Base-by-base conservation (phyloP, 2,113 vertebrate species). In the Laticauda colubrina region DNA sequence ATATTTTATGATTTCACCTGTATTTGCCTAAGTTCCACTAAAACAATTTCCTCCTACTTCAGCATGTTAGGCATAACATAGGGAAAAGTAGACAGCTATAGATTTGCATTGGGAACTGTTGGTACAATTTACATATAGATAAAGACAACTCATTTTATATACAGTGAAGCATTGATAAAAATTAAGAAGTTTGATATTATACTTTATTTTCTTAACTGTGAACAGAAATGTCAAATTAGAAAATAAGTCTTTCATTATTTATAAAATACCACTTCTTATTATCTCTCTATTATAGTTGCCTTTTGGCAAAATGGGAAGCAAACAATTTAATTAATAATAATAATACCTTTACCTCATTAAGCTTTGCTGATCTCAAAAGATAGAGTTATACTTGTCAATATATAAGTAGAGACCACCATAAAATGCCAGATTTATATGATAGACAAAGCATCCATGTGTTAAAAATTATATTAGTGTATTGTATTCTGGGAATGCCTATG, bases 181-280 rank as follows among this genome's bases (percentile, higher is more conserved):
- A 64, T 64, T 64, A 24, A 26, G 59, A 26, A 26, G 11, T 24
- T 61, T 61, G 24, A 26, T 26, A 53, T 56, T 56, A 94, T 89
- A 94, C 53, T 3, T 94, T n/a, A 0, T 90, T 43, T 91, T 93
- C 85, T 53, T 94, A 93, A 64, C 39, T 55, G 1, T 43, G 5
- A 29, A 89, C 56, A 94, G 18, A 64, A n/a, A 94, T 85, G 20
- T 81, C 95, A 92, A 45, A 5, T 3, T 21, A 7, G 34, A 24
- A 87, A 89, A 91, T 51, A 1, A 20, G 21, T 12, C 20, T 94
- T 94, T 90, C 0, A 0, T 0, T 1, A 0, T 92, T 75, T 75
- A 48, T 18, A 48, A 53, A 86, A 89, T 88, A 2, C 55, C 5
- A 81, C 93, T 55, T 26, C 93, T 94, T 93, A 45, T 91, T 94